These are phyloP conservation scores for Diabrotica balteata DNA, from an alignment of 2,888 invertebrate genomes.

Conservation along the genomic window DNA sequence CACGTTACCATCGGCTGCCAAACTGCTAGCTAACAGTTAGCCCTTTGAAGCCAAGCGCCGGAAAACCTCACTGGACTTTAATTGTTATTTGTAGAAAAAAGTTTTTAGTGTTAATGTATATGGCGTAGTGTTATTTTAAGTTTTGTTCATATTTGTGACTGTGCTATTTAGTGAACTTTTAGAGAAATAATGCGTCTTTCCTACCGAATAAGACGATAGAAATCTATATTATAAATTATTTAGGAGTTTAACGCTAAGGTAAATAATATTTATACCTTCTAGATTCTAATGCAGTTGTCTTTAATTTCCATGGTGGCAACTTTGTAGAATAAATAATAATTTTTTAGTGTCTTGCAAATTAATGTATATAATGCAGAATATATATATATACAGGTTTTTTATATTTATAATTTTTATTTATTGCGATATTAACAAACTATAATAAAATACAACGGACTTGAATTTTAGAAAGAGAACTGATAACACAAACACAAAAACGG, in stretches of 20 bases:
- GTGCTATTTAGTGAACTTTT: constrained; percentile 23
- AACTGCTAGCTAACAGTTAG: constrained; percentile 44
- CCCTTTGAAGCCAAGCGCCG: constrained; percentile 43
- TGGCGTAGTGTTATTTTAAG: constrained; percentile 12
- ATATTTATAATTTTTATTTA: no score
- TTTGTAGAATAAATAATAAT: not conserved
- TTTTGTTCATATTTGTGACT: constrained; percentile 13
- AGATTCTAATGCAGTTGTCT: constrained; percentile 9
- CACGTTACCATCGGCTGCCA: constrained; percentile 43
- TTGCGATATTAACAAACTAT: no score
- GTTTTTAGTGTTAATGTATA: constrained; percentile 8
- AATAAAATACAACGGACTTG: no score
- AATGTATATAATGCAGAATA: no score
- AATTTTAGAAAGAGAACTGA: no score
- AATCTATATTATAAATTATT: not conserved
- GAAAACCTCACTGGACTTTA: constrained; percentile 19
- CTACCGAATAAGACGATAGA: not conserved
- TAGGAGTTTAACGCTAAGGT: constrained; percentile 11
- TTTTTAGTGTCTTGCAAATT: no score
- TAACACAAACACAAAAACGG: no score
- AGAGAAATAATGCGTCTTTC: constrained; percentile 6
- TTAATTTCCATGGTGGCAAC: constrained; percentile 23
- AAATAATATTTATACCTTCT: constrained; percentile 1
- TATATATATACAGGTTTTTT: no score
- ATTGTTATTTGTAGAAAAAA: constrained; percentile 18